phyloP scores from a whole-genome alignment of 2,113 vertebrate genomes.

The Myxocyprinus asiaticus region DNA sequence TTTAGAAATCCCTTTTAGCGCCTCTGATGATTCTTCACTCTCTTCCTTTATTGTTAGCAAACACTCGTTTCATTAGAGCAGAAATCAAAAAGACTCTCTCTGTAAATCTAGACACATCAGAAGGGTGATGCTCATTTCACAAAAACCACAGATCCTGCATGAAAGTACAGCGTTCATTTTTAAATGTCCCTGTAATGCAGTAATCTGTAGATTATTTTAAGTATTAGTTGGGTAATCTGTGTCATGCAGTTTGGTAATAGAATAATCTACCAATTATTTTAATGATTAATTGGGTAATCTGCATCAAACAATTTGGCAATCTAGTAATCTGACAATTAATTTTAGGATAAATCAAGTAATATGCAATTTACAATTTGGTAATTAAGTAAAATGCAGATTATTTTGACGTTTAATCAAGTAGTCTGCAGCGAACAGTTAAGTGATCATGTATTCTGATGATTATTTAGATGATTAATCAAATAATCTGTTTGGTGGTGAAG shows the following conservation, averaged over 20 bases:
- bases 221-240: too few species aligned
- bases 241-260: too few species aligned
- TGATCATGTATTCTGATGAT: too few species aligned
- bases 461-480: too few species aligned
- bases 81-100: slow-evolving; percentile 4
- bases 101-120: neutral
- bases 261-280: neutral
- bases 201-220: too few species aligned
- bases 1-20: slow-evolving; percentile 15
- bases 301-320: neutral
- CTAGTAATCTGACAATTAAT: neutral
- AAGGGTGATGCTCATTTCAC: too few species aligned
- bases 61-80: slow-evolving; percentile 30
- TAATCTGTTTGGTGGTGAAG: too few species aligned
- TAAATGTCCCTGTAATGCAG: too few species aligned
- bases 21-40: neutral
- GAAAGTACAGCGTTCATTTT: too few species aligned
- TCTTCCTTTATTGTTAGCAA: slow-evolving; percentile 2
- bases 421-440: too few species aligned
- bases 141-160: too few species aligned
- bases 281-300: neutral
- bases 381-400: neutral
- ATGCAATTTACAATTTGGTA: neutral
- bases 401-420: neutral
- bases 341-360: neutral